phyloP scores from a whole-genome alignment of 2,797 vertebrate species.

The Channa striata region DNA sequence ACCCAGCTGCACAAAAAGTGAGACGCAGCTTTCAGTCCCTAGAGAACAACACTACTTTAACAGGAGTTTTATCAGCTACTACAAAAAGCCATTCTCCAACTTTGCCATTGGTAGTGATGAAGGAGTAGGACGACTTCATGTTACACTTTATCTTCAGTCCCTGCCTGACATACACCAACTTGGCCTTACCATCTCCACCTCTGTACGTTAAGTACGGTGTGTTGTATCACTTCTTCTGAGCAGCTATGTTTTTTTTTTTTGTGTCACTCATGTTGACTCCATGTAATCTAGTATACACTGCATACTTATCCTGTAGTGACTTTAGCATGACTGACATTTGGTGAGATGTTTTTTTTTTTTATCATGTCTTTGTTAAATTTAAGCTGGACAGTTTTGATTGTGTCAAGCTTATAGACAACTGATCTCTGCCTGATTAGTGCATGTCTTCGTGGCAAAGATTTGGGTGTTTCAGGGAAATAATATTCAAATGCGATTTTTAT shows the following conservation, averaged over 20 bases:
- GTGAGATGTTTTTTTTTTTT: not conserved
- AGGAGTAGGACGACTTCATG: slow-evolving; percentile 21
- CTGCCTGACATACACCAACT: slow-evolving; percentile 46
- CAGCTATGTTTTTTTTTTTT: slow-evolving; percentile 22
- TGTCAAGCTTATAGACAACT: slow-evolving; percentile 13
- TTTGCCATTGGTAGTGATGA: slow-evolving; percentile 27
- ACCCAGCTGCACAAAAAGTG: slow-evolving; percentile 26
- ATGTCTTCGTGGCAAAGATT: slow-evolving; percentile 29
- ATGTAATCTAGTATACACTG: slow-evolving; percentile 8
- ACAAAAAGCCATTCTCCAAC: slow-evolving; percentile 33
- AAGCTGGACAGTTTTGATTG: slow-evolving; percentile 8
- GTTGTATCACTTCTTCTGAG: slow-evolving; percentile 26
- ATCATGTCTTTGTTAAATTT: not conserved
- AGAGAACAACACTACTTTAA: slow-evolving; percentile 16
- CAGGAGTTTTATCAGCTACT: slow-evolving; percentile 23
- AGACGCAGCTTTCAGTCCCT: not conserved
- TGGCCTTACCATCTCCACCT: slow-evolving; percentile 63
- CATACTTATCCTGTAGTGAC: slow-evolving; percentile 28
- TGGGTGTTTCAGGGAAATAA: slow-evolving; percentile 27
- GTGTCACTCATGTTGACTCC: slow-evolving; percentile 15
- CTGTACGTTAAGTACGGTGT: slow-evolving; percentile 10
- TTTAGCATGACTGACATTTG: slow-evolving; percentile 49
- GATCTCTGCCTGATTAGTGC: slow-evolving; percentile 15
- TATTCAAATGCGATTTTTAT: not conserved
- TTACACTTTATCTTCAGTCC: slow-evolving; percentile 1